Base-by-base conservation (phyloP, 2,888 invertebrate genomes). In the Teleogryllus oceanicus region DNA sequence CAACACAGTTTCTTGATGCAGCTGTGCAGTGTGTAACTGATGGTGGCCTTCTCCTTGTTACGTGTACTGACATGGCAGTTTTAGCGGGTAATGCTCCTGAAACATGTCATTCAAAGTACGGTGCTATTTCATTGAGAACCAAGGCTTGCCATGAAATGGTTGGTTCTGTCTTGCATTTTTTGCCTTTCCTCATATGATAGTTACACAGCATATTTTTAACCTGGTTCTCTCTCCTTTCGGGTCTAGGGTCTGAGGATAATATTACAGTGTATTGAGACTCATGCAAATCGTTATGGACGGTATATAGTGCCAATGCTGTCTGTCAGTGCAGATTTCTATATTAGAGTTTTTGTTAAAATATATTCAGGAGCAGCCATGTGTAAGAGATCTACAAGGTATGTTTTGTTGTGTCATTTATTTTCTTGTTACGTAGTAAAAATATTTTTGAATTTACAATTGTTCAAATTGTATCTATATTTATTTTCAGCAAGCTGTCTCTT, bases 1-100 rank as follows among this genome's bases (percentile, higher is more conserved):
- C 99, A 0, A 93, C 96, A 2, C 92, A 92, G 75, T 99, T 99
- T 88, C 89, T 99, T 0, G 97, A 98, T 85, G 90, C 94, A 0
- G 96, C 97, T 0, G 92, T 98, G 0, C 94, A 96, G 86, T 92
- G 93, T 81, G 88, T 96, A 0, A 89, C 90, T 78, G 93, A 95
- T 83, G 94, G 95, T 18, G 99, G 99, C 0, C 86, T 99, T 49
- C 87, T 99, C 50, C 90, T 98, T 84, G 93, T 99, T 0, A 99
- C 99, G 0, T 98, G 98, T 49, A 99, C 99, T 0, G 99, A 99
- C 87, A 96, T 98, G 95, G 96, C 94, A 0, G 94, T 98, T 0
- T 87, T 99, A 77, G 98, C 98, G 80, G 99, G 99, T 0, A 98
- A 98, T 88, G 91, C 94, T 0, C 95, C 97, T 0, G 99, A 99